Conservation (phyloP, 2,113 vertebrate genomes). For the Henicopernis longicauda region DNA sequence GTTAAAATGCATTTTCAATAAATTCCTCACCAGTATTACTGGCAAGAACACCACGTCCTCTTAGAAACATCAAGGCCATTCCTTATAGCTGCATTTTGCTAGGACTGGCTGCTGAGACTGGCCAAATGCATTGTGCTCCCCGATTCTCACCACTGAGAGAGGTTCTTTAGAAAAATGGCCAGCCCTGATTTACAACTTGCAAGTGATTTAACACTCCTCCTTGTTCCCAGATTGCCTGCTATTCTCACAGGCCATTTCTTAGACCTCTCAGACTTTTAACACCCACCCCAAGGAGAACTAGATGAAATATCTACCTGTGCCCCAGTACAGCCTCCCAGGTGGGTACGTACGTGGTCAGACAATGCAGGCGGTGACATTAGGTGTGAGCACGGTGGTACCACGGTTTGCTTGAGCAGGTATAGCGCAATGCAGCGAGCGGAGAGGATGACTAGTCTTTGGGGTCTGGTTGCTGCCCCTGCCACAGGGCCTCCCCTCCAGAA, state of each 20-base stretch:
- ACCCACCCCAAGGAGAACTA: neutral
- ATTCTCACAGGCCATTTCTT: neutral
- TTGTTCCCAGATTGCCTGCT: neutral
- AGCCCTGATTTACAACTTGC: neutral
- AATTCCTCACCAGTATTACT: neutral
- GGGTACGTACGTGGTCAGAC: accelerated
- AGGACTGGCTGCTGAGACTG: neutral
- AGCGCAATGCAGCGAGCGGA: accelerated
- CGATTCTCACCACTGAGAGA: neutral
- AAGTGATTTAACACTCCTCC: neutral
- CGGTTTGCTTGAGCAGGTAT: neutral
- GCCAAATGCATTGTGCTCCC: neutral
- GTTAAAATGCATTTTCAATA: neutral
- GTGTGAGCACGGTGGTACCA: accelerated
- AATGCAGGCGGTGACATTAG: accelerated
- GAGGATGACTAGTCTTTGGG: accelerated
- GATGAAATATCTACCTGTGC: neutral
- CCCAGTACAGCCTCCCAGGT: too few relatives aligned
- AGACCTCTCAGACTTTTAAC: neutral
- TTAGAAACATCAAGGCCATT: neutral
- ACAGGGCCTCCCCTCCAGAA: neutral
- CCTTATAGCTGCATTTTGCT: neutral
- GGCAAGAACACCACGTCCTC: neutral
- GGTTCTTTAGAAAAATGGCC: neutral
- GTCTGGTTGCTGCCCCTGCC: neutral